Conservation (phyloP, 2,888 invertebrate species). For the Ornithoptera alexandrae region DNA sequence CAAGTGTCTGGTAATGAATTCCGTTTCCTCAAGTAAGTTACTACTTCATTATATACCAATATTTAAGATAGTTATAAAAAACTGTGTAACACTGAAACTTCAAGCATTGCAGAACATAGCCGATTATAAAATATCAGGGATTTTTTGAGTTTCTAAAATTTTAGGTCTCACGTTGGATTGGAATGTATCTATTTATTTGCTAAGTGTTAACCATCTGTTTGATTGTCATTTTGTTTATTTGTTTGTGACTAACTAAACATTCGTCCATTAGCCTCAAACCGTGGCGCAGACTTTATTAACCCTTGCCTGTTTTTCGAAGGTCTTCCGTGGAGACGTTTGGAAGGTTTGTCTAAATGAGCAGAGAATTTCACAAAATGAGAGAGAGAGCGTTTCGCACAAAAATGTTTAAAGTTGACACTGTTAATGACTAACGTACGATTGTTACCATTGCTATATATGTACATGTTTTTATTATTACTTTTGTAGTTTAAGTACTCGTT, state of each 20-base stretch:
- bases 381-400: constrained; percentile 67
- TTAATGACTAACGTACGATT: constrained; percentile 51
- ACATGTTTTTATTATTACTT: constrained; percentile 16
- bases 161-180: constrained; percentile 29
- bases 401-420: constrained; percentile 54
- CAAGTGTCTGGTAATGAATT: too few relatives aligned
- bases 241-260: constrained; percentile 44
- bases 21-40: too few relatives aligned
- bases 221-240: constrained; percentile 25
- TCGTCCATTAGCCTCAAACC: constrained; percentile 60
- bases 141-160: constrained; percentile 17
- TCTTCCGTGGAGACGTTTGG: constrained; percentile 83
- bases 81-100: background rate
- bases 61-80: too few relatives aligned
- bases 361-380: constrained; percentile 66
- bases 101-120: background rate
- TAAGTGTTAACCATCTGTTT: background rate
- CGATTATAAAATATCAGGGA: background rate
- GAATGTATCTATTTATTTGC: constrained; percentile 9
- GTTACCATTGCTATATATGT: constrained; percentile 54
- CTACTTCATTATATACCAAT: too few relatives aligned
- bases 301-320: constrained; percentile 78
- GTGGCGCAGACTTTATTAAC: constrained; percentile 70
- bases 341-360: constrained; percentile 81
- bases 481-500: constrained; percentile 32